Evolutionary conservation across 2,797 vertebrate species (phyloP).

Genomic region (Rhynchonycteris naso): DNA sequence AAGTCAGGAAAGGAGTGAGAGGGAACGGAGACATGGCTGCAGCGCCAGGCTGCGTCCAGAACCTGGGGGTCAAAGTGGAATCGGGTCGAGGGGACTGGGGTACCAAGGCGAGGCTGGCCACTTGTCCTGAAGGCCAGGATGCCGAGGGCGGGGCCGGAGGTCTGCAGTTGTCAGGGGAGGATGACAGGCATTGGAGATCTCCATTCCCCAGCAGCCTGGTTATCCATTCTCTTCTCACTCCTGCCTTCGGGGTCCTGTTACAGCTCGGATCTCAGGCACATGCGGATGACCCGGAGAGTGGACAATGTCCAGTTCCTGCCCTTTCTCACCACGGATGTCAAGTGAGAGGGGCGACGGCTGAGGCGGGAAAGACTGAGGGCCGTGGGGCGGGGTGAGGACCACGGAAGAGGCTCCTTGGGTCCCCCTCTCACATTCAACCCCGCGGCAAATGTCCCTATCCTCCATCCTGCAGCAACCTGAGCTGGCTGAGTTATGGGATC

Average conservation of each 20-base stretch:
- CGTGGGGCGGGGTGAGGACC: neutral
- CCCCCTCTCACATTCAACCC: neutral
- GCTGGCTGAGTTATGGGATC: constrained; percentile 94
- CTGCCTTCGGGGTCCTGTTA: constrained; percentile 54
- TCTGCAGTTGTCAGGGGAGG: neutral
- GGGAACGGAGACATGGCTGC: constrained; percentile 21
- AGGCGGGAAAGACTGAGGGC: neutral
- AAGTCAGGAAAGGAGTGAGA: constrained; percentile 49
- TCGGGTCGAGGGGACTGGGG: neutral
- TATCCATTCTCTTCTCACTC: neutral
- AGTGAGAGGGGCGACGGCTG: constrained; percentile 65
- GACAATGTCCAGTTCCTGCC: constrained; percentile 94
- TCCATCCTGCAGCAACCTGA: constrained; percentile 90
- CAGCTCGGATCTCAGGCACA: constrained; percentile 87
- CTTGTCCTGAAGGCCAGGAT: neutral
- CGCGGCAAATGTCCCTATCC: neutral
- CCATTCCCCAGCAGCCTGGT: neutral
- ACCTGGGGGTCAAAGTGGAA: constrained; percentile 24
- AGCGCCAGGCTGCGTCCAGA: neutral
- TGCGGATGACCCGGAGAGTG: constrained; percentile 89
- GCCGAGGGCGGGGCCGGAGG: neutral
- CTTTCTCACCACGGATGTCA: constrained; percentile 87
- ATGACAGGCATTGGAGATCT: neutral
- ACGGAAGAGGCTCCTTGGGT: neutral
- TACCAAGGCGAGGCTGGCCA: neutral